These are phyloP conservation scores for Gadopsis bispinosus DNA, from an alignment of 2,797 vertebrate species.

Conservation along the genomic window DNA sequence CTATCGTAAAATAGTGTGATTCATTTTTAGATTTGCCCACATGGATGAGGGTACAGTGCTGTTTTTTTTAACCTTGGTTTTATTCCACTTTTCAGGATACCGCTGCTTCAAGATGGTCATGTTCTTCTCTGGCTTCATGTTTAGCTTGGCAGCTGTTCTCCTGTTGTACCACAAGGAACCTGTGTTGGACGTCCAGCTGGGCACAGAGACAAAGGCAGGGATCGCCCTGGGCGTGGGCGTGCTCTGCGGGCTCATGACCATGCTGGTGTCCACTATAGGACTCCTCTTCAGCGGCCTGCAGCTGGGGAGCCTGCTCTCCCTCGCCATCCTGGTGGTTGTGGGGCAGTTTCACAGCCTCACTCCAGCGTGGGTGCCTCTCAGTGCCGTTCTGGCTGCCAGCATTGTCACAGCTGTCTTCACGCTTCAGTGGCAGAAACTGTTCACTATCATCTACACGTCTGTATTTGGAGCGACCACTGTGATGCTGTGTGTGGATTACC, in stretches of 20 bases:
- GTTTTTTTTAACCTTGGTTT: background rate
- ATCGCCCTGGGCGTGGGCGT: constrained; percentile 89
- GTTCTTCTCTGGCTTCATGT: constrained; percentile 91
- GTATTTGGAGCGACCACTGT: constrained; percentile 84
- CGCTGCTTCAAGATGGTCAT: constrained; percentile 92
- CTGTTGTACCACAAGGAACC: constrained; percentile 88
- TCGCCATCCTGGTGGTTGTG: constrained; percentile 78
- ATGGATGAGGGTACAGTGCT: background rate
- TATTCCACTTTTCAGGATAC: constrained; percentile 81
- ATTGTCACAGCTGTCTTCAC: constrained; percentile 84
- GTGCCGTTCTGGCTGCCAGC: constrained; percentile 78
- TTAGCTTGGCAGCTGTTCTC: constrained; percentile 86
- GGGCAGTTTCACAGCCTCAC: constrained; percentile 85
- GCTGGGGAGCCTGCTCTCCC: constrained; percentile 87
- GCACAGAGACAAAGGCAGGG: constrained; percentile 86
- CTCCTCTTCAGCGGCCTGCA: constrained; percentile 90
- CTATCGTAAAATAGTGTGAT: background rate
- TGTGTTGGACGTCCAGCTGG: constrained; percentile 82
- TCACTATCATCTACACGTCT: constrained; percentile 87
- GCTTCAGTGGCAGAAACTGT: constrained; percentile 88
- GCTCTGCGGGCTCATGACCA: constrained; percentile 89
- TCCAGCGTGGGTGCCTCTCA: constrained; percentile 86
- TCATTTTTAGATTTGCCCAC: background rate
- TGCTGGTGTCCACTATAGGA: constrained; percentile 87
- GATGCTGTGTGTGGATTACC: constrained; percentile 86